Percentiles rank a stretch among this genome's conserved stretches.
phyloP scores from a whole-genome alignment of 2,797 vertebrate species.

The Coregonus suidteri region DNA sequence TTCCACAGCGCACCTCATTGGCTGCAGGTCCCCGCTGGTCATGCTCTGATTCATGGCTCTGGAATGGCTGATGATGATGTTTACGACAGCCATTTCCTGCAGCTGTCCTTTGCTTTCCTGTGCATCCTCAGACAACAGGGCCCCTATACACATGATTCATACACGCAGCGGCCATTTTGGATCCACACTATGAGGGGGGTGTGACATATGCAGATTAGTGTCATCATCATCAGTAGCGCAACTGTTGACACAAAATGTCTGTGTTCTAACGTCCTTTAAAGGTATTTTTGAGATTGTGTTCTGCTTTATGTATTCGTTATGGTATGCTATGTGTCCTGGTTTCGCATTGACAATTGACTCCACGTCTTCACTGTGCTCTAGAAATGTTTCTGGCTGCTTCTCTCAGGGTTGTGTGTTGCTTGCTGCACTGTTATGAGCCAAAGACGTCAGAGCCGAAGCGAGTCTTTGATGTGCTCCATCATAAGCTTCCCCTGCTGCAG shows the following conservation, averaged over 20 bases:
- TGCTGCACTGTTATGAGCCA: constrained; percentile 58
- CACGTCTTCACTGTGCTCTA: constrained; percentile 56
- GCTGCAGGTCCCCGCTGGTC: constrained; percentile 21
- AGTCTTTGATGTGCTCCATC: constrained; percentile 61
- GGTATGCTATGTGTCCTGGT: constrained; percentile 37
- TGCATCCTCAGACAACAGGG: constrained; percentile 35
- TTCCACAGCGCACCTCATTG: constrained; percentile 8
- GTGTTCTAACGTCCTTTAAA: constrained; percentile 10
- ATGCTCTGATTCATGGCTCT: constrained; percentile 42
- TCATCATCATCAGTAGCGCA: constrained; percentile 41
- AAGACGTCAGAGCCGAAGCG: constrained; percentile 67
- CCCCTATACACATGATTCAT: constrained; percentile 71
- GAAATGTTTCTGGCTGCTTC: constrained; percentile 56
- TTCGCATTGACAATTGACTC: constrained; percentile 58
- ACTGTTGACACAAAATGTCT: constrained; percentile 41
- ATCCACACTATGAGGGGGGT: constrained; percentile 46
- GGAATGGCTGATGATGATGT: neutral
- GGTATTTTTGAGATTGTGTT: constrained; percentile 25
- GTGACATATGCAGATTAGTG: constrained; percentile 56
- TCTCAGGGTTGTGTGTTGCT: constrained; percentile 50
- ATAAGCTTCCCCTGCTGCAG: constrained; percentile 22
- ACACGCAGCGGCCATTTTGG: constrained; percentile 80
- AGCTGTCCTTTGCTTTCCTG: constrained; percentile 47
- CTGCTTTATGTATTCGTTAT: constrained; percentile 24
- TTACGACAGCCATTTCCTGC: constrained; percentile 30